Evolutionary conservation across 37 sponge, comb jelly and placozoan species (phyloP).

Genomic region (Eunapius fragilis): DNA sequence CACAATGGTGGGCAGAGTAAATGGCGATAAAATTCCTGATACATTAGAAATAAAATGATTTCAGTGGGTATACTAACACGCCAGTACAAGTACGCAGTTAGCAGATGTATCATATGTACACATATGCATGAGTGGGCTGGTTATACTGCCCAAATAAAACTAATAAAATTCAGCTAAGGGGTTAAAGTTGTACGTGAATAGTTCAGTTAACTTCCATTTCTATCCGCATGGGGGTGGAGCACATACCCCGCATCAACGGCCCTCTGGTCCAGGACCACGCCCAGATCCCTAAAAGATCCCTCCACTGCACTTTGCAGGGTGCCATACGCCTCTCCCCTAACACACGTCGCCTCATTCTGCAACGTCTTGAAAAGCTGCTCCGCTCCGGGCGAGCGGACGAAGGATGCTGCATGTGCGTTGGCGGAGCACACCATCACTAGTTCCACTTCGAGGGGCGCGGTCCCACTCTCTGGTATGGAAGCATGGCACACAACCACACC

Average conservation of each 20-base stretch:
- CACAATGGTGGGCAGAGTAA: too few species aligned
- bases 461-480: background rate
- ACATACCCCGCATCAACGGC: constrained; percentile 14
- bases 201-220: constrained; percentile 12
- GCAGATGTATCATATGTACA: too few species aligned
- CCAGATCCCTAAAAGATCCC: background rate
- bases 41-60: too few species aligned
- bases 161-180: too few species aligned
- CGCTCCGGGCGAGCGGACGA: background rate
- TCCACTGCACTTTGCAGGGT: background rate
- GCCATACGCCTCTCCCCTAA: background rate
- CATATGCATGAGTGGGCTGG: too few species aligned
- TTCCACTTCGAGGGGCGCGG: background rate
- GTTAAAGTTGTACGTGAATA: too few species aligned
- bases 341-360: background rate
- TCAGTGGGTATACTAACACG: too few species aligned
- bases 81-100: too few species aligned
- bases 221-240: constrained; percentile 12
- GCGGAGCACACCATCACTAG: constrained; percentile 1
- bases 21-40: too few species aligned
- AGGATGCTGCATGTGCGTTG: background rate
- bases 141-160: too few species aligned
- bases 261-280: background rate
- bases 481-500: background rate
- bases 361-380: background rate